phyloP scores from a whole-genome alignment of 2,113 vertebrate species.

The Aegithalos caudatus region DNA sequence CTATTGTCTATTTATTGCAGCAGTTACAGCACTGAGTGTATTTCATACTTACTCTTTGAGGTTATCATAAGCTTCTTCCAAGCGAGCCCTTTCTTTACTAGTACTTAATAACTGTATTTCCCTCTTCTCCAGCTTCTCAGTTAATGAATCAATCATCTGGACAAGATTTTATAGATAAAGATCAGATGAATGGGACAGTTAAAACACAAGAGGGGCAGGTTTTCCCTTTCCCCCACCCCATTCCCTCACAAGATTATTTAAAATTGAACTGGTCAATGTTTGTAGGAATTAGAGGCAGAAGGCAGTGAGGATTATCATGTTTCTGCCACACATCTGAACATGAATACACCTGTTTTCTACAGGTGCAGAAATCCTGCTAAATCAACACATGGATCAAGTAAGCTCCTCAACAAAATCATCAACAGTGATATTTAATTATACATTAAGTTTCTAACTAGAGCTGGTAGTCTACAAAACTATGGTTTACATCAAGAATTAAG shows the following conservation, averaged over 20 bases:
- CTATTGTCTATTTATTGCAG: neutral
- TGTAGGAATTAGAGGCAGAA: neutral
- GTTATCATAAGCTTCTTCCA: constrained; percentile 96
- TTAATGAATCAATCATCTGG: constrained; percentile 89
- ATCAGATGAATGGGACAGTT: constrained; percentile 22
- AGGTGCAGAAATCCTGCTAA: neutral
- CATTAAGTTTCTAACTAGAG: neutral
- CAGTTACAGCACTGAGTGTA: neutral
- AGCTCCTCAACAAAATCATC: neutral
- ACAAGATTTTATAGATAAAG: constrained; percentile 18
- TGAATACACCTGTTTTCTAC: neutral
- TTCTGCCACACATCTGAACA: neutral
- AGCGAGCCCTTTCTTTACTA: constrained; percentile 93
- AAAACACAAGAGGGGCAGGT: neutral
- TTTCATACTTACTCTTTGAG: constrained; percentile 91
- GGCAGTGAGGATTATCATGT: neutral
- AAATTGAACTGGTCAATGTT: neutral
- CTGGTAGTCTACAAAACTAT: neutral
- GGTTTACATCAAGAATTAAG: neutral
- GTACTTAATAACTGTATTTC: constrained; percentile 88
- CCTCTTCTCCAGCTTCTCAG: constrained; percentile 89
- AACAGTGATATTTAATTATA: neutral
- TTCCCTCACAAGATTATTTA: neutral
- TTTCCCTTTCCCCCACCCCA: neutral
- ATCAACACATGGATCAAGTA: neutral